Base-by-base conservation (phyloP, 2,113 vertebrate genomes). In the Piprites chloris region DNA sequence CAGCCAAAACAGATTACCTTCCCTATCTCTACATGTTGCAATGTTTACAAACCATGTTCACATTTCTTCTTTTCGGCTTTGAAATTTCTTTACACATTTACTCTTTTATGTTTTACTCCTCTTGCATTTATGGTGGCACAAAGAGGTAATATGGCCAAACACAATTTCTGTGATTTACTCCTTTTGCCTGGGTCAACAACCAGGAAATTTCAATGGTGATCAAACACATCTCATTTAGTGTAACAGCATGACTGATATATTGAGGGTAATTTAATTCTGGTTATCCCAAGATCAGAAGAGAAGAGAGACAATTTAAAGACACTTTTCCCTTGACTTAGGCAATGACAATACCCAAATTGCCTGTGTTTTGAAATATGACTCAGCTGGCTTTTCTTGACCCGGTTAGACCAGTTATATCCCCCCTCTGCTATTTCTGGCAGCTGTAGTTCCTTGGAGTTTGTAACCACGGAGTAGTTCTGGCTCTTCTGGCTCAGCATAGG, bases 41-140 rank as follows among this genome's bases (percentile, higher is more conserved):
- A 2, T 19, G 7, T 26, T 16, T 55, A 30, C 19, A 85, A 79
- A 74, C 9, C 0, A 0, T 28, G 6, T 16, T 62, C 65, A 27
- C 0, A 0, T 44, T 81, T 87, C 20, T 59, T 2, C 21, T 50
- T 47, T 63, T 32, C 23, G 11, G 11, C 33, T 68, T 62, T 37
- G 71, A 71, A 71, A 46, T 50, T 50, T 77, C 47, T n/a, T 44
- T 11, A 15, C 0, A 2, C 9, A 12, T 35, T 46, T 53, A 10
- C 44, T 5, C 5, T 49, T 73, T 42, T 5, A 2, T 22, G 8
- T 9, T 67, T 82, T 75, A 41, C 9, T 37, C 3, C 35, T 82
- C 18, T 73, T 50, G 12, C 18, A 22, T 61, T 49, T 46, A 10
- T 15, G 72, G 14, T 44, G 10, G 10, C 28, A 52, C 23, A 50